Conservation (phyloP, 1,140 invertebrate genomes). For the Leptinotarsa undecemlineata region DNA sequence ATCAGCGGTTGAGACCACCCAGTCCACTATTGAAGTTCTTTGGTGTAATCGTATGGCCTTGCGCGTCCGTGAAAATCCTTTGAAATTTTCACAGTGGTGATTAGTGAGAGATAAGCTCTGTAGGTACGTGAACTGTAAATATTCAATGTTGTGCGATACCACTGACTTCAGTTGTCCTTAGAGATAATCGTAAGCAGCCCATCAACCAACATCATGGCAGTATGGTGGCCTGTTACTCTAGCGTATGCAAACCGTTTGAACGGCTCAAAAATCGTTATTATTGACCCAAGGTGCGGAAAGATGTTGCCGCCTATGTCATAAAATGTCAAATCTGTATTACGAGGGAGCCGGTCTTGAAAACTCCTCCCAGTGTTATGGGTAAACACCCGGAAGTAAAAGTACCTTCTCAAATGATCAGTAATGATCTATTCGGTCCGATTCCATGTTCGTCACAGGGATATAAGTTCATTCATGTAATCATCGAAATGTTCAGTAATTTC, state of each 20-base stretch:
- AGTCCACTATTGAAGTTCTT: background rate
- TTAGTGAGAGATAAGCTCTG: constrained; percentile 11
- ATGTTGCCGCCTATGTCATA: background rate
- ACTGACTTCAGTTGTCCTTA: background rate
- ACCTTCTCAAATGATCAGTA: no score
- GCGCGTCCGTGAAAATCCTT: constrained; percentile 27
- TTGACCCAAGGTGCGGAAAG: background rate
- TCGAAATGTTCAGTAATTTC: no score
- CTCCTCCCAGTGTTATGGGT: no score
- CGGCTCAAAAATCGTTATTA: background rate
- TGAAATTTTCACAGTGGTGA: constrained; percentile 23
- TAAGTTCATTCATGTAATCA: no score
- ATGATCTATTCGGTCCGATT: no score
- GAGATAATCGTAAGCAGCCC: background rate
- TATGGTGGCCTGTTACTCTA: background rate
- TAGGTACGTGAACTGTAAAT: constrained; percentile 1
- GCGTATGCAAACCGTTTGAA: no score
- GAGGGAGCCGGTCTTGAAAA: no score
- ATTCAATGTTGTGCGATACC: background rate
- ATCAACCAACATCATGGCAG: background rate
- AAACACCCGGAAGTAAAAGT: no score
- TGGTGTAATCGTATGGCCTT: background rate
- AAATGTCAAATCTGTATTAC: background rate
- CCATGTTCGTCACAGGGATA: no score
- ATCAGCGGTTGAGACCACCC: constrained; percentile 11